A percentile compares a stretch with the other conserved stretches of the same genome.
Conservation (phyloP, 1,140 invertebrate species). For the Sesamia nonagrioides region DNA sequence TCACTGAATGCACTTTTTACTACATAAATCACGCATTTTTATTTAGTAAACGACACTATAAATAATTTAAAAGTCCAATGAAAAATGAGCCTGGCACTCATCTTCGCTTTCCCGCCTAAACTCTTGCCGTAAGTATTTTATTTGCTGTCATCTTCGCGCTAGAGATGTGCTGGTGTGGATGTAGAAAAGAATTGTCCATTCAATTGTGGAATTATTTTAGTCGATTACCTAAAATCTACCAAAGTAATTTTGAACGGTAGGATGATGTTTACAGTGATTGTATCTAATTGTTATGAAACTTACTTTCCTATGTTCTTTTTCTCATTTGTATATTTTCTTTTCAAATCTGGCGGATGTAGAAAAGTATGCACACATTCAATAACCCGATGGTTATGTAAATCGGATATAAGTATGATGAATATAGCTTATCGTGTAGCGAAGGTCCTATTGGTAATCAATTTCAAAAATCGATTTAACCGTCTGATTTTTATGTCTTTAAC, state of each 20-base stretch:
- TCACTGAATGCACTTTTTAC: too few species aligned
- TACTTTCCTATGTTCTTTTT: background rate
- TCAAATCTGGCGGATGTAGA: background rate
- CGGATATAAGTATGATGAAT: background rate
- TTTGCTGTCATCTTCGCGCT: background rate
- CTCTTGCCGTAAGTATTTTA: background rate
- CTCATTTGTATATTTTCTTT: background rate
- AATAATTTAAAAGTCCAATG: too few species aligned
- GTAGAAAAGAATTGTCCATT: background rate
- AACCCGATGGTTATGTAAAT: background rate
- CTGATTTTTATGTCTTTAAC: background rate
- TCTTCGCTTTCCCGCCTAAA: too few species aligned
- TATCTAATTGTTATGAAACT: too few species aligned
- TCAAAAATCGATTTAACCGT: background rate
- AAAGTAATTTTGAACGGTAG: background rate
- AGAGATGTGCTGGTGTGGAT: constrained; percentile 15
- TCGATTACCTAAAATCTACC: constrained; percentile 7
- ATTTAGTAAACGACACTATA: too few species aligned
- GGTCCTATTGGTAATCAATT: background rate
- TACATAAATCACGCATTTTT: too few species aligned
- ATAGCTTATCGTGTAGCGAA: too few species aligned
- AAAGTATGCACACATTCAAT: background rate
- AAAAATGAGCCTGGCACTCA: too few species aligned
- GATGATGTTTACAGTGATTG: background rate
- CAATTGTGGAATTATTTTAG: constrained; percentile 8